Conservation (phyloP, 2,113 vertebrate species). For the Hiodon alosoides region DNA sequence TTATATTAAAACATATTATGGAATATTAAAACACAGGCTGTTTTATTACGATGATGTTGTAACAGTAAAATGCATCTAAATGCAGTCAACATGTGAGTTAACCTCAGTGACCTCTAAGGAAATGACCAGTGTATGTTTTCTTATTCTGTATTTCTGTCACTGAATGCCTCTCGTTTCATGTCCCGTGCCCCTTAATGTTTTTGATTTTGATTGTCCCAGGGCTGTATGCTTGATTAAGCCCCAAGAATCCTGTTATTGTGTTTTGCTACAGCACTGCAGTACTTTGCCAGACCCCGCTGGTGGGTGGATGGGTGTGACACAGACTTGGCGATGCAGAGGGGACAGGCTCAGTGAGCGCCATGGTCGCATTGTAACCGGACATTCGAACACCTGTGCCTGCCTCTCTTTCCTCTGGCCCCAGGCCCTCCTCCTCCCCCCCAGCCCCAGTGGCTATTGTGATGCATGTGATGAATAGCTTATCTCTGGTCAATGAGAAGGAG, state of each 20-base stretch:
- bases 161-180: constrained; percentile 44
- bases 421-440: constrained; percentile 2
- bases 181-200: constrained; percentile 41
- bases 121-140: constrained; percentile 39
- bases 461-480: constrained; percentile 88
- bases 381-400: constrained; percentile 26
- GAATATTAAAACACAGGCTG: no score
- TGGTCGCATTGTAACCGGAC: constrained; percentile 39
- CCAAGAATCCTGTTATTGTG: constrained; percentile 31
- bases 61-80: no score
- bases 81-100: constrained; percentile 15
- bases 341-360: constrained; percentile 29
- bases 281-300: neutral
- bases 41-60: no score
- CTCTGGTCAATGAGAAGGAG: constrained; percentile 74
- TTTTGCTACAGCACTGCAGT: neutral
- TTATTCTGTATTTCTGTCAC: constrained; percentile 32
- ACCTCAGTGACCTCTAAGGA: constrained; percentile 45
- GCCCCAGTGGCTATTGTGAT: constrained; percentile 53
- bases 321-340: constrained; percentile 40
- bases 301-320: neutral
- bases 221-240: constrained; percentile 40
- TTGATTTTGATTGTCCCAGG: constrained; percentile 33
- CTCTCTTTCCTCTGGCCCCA: neutral
- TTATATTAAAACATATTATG: no score